phyloP scores from a whole-genome alignment of 2,888 invertebrate genomes.

The Parnassius mnemosyne region DNA sequence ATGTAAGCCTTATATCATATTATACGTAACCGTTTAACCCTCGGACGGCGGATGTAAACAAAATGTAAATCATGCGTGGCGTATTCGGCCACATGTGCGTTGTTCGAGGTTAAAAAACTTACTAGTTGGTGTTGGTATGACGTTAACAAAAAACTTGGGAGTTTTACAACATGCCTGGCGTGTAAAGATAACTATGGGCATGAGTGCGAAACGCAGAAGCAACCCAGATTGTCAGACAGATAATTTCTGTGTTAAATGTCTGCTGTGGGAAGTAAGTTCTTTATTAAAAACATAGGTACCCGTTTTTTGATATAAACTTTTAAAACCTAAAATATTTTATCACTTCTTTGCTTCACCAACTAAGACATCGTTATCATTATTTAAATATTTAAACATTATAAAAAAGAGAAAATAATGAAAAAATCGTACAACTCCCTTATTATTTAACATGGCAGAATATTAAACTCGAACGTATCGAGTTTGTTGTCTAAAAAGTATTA shows the following conservation, averaged over 20 bases:
- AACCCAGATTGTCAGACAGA: slow-evolving; percentile 21
- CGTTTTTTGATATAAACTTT: too few relatives aligned
- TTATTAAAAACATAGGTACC: background rate
- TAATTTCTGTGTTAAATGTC: slow-evolving; percentile 3
- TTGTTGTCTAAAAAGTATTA: too few relatives aligned
- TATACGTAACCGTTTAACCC: slow-evolving; percentile 53
- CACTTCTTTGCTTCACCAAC: too few relatives aligned
- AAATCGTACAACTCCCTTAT: too few relatives aligned
- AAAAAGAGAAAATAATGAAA: too few relatives aligned
- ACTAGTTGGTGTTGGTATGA: slow-evolving; percentile 36
- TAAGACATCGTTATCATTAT: too few relatives aligned
- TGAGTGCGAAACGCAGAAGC: slow-evolving; percentile 34
- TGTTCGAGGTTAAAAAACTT: slow-evolving; percentile 57
- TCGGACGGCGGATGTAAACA: slow-evolving; percentile 70
- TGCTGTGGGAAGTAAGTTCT: background rate
- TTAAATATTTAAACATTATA: too few relatives aligned
- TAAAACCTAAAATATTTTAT: too few relatives aligned
- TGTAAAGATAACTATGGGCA: slow-evolving; percentile 41
- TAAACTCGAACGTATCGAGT: too few relatives aligned
- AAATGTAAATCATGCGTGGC: slow-evolving; percentile 54
- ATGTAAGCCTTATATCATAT: slow-evolving; percentile 41
- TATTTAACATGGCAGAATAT: too few relatives aligned
- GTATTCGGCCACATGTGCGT: slow-evolving; percentile 57
- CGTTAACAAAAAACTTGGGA: slow-evolving; percentile 45
- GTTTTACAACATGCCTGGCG: slow-evolving; percentile 54